These are phyloP conservation scores for Melieria omissa DNA, from an alignment of 2,888 invertebrate species.

Conservation along the genomic window DNA sequence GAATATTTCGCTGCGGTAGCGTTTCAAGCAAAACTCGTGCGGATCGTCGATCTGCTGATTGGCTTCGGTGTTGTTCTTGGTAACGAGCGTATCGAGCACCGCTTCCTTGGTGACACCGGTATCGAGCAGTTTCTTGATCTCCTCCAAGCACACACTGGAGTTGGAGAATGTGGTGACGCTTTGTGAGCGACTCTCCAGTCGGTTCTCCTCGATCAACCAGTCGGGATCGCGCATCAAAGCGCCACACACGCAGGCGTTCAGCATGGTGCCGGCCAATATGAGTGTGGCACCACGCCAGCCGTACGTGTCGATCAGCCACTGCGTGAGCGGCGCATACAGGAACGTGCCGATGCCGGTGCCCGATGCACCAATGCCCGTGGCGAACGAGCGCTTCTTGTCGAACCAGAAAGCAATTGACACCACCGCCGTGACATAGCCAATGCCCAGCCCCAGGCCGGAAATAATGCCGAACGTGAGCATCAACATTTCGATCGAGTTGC, in stretches of 20 bases:
- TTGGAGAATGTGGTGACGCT: slow-evolving; percentile 67
- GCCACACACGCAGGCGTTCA: slow-evolving; percentile 88
- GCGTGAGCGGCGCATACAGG: slow-evolving; percentile 86
- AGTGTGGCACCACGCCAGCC: slow-evolving; percentile 89
- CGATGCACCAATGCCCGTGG: slow-evolving; percentile 87
- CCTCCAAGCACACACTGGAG: slow-evolving; percentile 65
- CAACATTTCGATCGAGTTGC: slow-evolving; percentile 79
- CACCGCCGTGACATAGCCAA: slow-evolving; percentile 88
- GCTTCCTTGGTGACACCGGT: slow-evolving; percentile 70
- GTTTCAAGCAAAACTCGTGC: slow-evolving; percentile 55
- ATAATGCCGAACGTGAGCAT: slow-evolving; percentile 88
- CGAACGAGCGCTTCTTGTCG: slow-evolving; percentile 85
- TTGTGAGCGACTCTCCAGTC: slow-evolving; percentile 66
- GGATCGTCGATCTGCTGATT: slow-evolving; percentile 66
- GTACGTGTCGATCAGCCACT: slow-evolving; percentile 76
- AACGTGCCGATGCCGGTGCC: slow-evolving; percentile 92
- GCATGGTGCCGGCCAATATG: slow-evolving; percentile 83
- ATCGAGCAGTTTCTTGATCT: slow-evolving; percentile 76
- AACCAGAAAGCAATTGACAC: slow-evolving; percentile 94
- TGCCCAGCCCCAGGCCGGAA: slow-evolving; percentile 84
- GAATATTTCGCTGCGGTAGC: slow-evolving; percentile 64
- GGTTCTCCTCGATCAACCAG: slow-evolving; percentile 71
- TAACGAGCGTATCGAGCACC: slow-evolving; percentile 64
- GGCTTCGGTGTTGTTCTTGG: slow-evolving; percentile 66
- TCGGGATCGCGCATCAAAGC: slow-evolving; percentile 89